These are phyloP conservation scores for Oncopodura yosiiana DNA, from an alignment of 1,140 invertebrate genomes.

Conservation along the genomic window DNA sequence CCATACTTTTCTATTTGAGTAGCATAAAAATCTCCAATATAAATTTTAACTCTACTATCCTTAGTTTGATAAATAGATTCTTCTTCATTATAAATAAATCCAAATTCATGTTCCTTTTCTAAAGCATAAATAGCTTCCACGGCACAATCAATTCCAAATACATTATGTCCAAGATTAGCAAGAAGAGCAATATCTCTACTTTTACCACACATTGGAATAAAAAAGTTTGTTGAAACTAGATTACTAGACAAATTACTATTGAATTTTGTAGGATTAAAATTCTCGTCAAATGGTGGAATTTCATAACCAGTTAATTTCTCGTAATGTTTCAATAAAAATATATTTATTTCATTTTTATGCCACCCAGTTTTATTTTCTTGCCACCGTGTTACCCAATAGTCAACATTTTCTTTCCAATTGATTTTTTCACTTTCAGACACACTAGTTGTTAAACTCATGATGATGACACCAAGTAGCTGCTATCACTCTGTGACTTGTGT, in stretches of 20 bases:
- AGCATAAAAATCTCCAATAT: conserved; percentile 32
- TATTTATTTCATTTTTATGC: conserved; percentile 30
- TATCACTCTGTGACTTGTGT: too few species aligned
- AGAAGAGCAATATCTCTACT: conserved; percentile 24
- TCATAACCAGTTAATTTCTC: conserved; percentile 7
- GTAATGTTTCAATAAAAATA: conserved; percentile 11
- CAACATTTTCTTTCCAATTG: too few species aligned
- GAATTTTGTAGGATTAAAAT: background rate
- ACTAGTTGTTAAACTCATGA: too few species aligned
- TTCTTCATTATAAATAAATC: conserved; percentile 13
- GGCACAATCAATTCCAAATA: conserved; percentile 32
- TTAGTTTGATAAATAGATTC: conserved; percentile 17
- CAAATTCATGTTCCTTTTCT: conserved; percentile 15
- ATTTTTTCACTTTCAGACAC: too few species aligned
- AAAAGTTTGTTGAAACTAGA: conserved; percentile 5
- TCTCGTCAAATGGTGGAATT: too few species aligned
- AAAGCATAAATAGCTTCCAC: conserved; percentile 26
- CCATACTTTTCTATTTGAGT: conserved; percentile 25
- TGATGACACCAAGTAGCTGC: too few species aligned
- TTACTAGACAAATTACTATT: background rate
- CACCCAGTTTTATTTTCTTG: conserved; percentile 20
- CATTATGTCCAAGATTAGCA: conserved; percentile 16
- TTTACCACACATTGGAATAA: conserved; percentile 33
- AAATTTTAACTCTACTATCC: conserved; percentile 30
- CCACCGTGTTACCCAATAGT: conserved; percentile 24